phyloP scores from a whole-genome alignment of 2,888 invertebrate species.

The Luffia ferchaultella region DNA sequence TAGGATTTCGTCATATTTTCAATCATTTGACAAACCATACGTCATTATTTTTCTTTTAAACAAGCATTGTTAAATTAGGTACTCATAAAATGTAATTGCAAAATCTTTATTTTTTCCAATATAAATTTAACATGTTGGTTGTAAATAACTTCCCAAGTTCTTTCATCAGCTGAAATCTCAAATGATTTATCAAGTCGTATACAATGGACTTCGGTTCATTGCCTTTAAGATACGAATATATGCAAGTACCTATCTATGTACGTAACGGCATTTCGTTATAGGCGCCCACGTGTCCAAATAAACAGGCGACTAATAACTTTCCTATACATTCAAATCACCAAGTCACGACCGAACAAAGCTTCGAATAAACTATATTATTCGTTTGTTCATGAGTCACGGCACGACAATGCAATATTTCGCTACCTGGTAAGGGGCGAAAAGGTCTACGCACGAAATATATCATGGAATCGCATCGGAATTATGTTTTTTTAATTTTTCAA shows the following conservation, averaged over 20 bases:
- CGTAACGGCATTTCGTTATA: conserved; percentile 41
- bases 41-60: background rate
- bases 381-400: too few relatives aligned
- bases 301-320: conserved; percentile 56
- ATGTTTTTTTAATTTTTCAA: too few relatives aligned
- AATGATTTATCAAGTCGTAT: background rate
- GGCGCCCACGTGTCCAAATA: conserved; percentile 57
- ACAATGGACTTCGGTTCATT: background rate
- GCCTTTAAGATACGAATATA: background rate
- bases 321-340: conserved; percentile 55
- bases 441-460: too few relatives aligned
- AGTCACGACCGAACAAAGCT: conserved; percentile 45
- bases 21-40: background rate
- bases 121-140: background rate
- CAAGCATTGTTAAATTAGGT: background rate
- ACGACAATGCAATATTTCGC: too few relatives aligned
- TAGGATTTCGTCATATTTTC: too few relatives aligned
- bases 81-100: background rate
- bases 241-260: conserved; percentile 22
- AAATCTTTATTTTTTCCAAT: background rate
- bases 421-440: too few relatives aligned
- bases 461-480: too few relatives aligned
- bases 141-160: too few relatives aligned
- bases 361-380: background rate
- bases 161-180: background rate